These are phyloP conservation scores for Pollenia labialis DNA, from an alignment of 2,888 invertebrate species.

Conservation along the genomic window DNA sequence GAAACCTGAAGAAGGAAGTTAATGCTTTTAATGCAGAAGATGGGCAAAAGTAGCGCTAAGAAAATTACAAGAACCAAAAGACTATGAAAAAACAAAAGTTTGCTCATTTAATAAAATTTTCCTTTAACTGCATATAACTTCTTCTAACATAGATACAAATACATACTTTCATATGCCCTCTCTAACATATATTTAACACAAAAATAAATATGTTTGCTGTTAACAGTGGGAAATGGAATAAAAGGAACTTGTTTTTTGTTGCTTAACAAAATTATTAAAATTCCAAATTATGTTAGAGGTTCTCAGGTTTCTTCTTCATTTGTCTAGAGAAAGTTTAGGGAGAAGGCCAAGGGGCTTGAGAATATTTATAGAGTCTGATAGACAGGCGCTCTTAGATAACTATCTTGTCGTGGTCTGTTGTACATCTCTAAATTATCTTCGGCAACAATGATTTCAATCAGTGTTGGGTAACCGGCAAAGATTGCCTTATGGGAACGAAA, in stretches of 20 bases:
- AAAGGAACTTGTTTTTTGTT: neutral
- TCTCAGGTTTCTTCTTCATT: neutral
- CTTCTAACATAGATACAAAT: neutral
- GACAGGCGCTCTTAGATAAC: too few relatives aligned
- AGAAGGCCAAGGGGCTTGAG: too few relatives aligned
- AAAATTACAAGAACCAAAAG: slow-evolving; percentile 51
- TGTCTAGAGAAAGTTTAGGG: too few relatives aligned
- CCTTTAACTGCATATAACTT: slow-evolving; percentile 41
- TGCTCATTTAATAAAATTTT: slow-evolving; percentile 38
- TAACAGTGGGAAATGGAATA: neutral
- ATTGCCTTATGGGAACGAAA: too few relatives aligned
- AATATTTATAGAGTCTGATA: too few relatives aligned
- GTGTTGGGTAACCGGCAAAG: too few relatives aligned
- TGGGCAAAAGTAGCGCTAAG: slow-evolving; percentile 15
- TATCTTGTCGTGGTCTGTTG: too few relatives aligned
- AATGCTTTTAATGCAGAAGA: neutral
- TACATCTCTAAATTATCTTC: too few relatives aligned
- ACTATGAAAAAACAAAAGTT: slow-evolving; percentile 6
- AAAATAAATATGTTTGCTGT: neutral
- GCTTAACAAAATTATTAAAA: too few relatives aligned
- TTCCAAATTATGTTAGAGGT: too few relatives aligned
- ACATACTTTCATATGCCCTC: neutral
- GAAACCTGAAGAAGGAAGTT: slow-evolving; percentile 1
- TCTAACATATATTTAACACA: neutral
- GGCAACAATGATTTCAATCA: too few relatives aligned